Evolutionary conservation across 2,888 invertebrate species (phyloP).

Genomic region (Sinelater perroti): DNA sequence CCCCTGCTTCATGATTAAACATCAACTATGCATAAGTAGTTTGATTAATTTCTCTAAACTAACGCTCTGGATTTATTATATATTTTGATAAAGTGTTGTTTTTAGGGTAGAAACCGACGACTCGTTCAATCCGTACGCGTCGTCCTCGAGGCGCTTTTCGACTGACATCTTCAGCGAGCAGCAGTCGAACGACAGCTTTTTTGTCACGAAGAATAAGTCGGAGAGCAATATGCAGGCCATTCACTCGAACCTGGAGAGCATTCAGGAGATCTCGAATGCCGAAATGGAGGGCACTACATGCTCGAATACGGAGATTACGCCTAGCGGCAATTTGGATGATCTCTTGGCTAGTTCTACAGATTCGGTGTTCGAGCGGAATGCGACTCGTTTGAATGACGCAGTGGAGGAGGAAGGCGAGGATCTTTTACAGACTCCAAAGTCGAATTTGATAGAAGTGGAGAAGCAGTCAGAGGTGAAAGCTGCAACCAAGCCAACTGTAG

Average conservation of each 20-base stretch:
- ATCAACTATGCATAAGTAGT: no score
- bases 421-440: no score
- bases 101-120: constrained; percentile 41
- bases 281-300: constrained; percentile 14
- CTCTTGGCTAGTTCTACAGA: constrained; percentile 24
- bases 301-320: constrained; percentile 43
- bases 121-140: constrained; percentile 49
- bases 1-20: no score
- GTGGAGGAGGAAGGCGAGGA: no score
- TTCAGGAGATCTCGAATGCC: constrained; percentile 40
- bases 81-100: no score
- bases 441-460: no score
- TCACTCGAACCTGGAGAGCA: constrained; percentile 35
- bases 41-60: no score
- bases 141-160: constrained; percentile 49
- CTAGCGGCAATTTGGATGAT: constrained; percentile 44
- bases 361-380: no score
- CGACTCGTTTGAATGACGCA: no score
- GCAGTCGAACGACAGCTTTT: constrained; percentile 49
- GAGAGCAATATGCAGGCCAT: constrained; percentile 30
- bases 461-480: no score
- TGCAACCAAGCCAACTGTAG: no score
- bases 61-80: no score
- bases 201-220: constrained; percentile 45
- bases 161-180: constrained; percentile 50